Conservation (phyloP, 2,113 vertebrate species). For the Podarcis cretensis region DNA sequence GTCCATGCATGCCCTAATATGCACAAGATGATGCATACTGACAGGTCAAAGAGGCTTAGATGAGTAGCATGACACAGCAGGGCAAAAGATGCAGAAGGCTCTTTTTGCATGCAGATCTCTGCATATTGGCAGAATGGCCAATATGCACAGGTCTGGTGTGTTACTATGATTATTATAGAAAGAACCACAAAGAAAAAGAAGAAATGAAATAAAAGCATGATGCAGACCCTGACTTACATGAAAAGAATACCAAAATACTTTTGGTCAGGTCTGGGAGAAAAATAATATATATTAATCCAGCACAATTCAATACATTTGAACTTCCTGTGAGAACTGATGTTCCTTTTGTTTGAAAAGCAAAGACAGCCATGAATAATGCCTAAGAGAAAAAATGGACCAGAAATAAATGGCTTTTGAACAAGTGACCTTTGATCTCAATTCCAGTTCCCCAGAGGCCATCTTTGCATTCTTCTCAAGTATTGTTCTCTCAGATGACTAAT, state of each 20-base stretch:
- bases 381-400: slow-evolving; percentile 63
- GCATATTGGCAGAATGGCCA: not conserved
- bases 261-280: slow-evolving; percentile 42
- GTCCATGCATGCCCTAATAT: not conserved
- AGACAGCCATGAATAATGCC: slow-evolving; percentile 63
- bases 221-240: not conserved
- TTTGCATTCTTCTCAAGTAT: slow-evolving; percentile 52
- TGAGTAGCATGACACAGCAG: not conserved
- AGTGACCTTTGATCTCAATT: slow-evolving; percentile 68
- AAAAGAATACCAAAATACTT: not conserved
- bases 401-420: slow-evolving; percentile 62
- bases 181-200: slow-evolving; percentile 14
- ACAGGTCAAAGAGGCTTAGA: not conserved
- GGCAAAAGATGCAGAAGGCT: not conserved
- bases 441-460: slow-evolving; percentile 56
- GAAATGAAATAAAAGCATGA: slow-evolving; percentile 21
- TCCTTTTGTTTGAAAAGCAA: slow-evolving; percentile 65
- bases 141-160: not conserved
- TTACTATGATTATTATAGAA: slow-evolving; percentile 32
- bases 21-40: not conserved
- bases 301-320: slow-evolving; percentile 51
- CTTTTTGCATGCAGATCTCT: not conserved
- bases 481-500: slow-evolving; percentile 25
- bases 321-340: slow-evolving; percentile 50
- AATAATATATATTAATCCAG: slow-evolving; percentile 59